Percentiles rank a stretch among this genome's conserved stretches.
Conservation (phyloP, 2,888 invertebrate genomes). For the Odontomyia ornata region DNA sequence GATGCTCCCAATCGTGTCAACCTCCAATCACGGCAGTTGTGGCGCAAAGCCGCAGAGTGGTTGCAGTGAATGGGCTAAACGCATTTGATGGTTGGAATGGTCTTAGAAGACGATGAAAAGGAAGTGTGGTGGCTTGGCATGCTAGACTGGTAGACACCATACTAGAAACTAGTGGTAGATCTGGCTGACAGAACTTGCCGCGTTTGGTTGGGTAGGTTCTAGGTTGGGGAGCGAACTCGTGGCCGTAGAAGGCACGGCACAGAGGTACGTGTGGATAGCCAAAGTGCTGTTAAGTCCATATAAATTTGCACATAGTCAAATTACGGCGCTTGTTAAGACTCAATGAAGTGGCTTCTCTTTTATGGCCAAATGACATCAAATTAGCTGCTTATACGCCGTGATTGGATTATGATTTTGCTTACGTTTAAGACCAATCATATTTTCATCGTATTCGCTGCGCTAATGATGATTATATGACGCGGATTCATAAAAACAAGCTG, state of each 20-base stretch:
- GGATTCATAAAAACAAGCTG: not conserved
- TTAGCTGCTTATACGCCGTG: not conserved
- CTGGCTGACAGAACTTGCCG: not conserved
- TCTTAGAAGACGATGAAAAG: slow-evolving; percentile 3
- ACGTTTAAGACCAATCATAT: not conserved
- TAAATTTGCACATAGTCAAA: slow-evolving; percentile 16
- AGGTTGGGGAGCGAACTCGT: too few species aligned
- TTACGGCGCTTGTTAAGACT: slow-evolving; percentile 1
- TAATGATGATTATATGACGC: not conserved
- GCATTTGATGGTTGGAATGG: slow-evolving; percentile 13
- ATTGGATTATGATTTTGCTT: not conserved
- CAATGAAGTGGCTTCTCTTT: not conserved
- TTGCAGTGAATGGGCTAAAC: slow-evolving; percentile 17
- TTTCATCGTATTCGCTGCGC: not conserved
- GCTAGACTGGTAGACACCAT: slow-evolving; percentile 34
- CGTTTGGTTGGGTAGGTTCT: too few species aligned
- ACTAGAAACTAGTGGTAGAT: not conserved
- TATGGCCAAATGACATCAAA: slow-evolving; percentile 15
- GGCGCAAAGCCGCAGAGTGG: too few species aligned
- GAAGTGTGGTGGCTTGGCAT: not conserved
- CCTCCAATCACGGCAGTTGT: not conserved
- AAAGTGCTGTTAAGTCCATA: too few species aligned
- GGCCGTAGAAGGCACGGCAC: too few species aligned
- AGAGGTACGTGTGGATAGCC: too few species aligned
- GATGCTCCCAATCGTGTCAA: not conserved